These are phyloP conservation scores for Chlorops oryzae DNA, from an alignment of 1,140 invertebrate genomes.

Conservation along the genomic window DNA sequence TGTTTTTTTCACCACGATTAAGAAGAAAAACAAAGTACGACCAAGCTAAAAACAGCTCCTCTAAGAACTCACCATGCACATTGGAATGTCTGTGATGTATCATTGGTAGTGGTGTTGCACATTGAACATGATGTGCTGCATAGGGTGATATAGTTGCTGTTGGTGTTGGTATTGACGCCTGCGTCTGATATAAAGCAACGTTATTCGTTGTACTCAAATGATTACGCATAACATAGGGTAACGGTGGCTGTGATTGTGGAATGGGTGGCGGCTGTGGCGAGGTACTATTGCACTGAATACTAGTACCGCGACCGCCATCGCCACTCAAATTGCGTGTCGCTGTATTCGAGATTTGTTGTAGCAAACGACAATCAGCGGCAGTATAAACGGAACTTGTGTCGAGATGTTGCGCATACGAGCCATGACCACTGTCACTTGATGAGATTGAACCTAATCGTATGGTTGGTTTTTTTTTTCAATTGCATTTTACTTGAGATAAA, in stretches of 20 bases:
- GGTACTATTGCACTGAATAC: constrained; percentile 9
- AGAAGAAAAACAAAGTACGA: too few species aligned
- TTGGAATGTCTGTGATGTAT: constrained; percentile 26
- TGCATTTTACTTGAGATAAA: too few species aligned
- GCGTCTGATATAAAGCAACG: too few species aligned
- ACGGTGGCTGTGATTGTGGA: constrained; percentile 13
- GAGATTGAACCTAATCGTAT: constrained; percentile 63
- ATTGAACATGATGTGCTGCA: constrained; percentile 13
- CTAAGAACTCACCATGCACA: constrained; percentile 21
- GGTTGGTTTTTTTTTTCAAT: constrained; percentile 24
- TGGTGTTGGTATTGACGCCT: constrained; percentile 28
- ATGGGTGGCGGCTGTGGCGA: constrained; percentile 23
- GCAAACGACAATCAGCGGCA: constrained; percentile 38
- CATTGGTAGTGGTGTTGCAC: constrained; percentile 5
- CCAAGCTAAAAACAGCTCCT: too few species aligned
- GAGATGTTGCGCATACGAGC: constrained; percentile 57
- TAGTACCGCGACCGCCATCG: neutral
- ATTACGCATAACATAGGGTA: constrained; percentile 24
- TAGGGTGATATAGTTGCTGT: neutral
- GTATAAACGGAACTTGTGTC: constrained; percentile 37
- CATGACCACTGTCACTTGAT: constrained; percentile 79
- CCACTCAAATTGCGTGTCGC: constrained; percentile 30
- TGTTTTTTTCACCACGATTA: too few species aligned
- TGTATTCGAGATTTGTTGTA: constrained; percentile 43
- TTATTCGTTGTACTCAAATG: too few species aligned